Conservation (phyloP, 2,888 invertebrate genomes). For the Drosophila nr. perissopoda region DNA sequence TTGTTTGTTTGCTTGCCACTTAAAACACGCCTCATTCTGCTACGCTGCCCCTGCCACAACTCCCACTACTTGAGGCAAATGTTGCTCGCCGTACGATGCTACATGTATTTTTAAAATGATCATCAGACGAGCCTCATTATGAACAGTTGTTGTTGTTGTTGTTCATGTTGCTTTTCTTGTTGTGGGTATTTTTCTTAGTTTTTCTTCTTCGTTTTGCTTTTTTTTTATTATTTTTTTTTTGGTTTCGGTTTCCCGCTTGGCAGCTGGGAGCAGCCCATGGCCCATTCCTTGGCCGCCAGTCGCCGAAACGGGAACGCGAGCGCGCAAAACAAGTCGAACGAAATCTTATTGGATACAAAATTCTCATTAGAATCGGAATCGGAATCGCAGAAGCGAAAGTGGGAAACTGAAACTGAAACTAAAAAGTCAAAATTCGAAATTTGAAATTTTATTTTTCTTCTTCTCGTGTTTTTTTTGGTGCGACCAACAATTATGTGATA, state of each 20-base stretch:
- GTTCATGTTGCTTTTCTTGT: conserved; percentile 6
- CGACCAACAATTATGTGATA: conserved; percentile 34
- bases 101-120: conserved; percentile 60
- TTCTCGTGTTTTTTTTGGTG: not conserved
- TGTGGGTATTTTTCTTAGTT: conserved; percentile 31
- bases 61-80: conserved; percentile 46
- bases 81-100: conserved; percentile 29
- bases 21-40: conserved; percentile 12
- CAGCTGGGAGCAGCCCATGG: conserved; percentile 68
- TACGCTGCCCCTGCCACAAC: conserved; percentile 10
- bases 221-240: not conserved
- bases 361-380: not conserved
- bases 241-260: conserved; percentile 52
- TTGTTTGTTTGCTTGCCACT: conserved; percentile 57
- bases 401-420: conserved; percentile 30
- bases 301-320: conserved; percentile 67
- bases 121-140: conserved; percentile 66
- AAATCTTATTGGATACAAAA: conserved; percentile 10
- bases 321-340: conserved; percentile 27
- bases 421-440: conserved; percentile 12
- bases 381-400: conserved; percentile 33
- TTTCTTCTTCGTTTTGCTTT: conserved; percentile 20
- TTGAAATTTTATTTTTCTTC: not conserved
- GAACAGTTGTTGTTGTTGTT: conserved; percentile 29
- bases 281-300: conserved; percentile 74